Evolutionary conservation across 2,797 vertebrate genomes (phyloP).

Genomic region (Psittacula echo): DNA sequence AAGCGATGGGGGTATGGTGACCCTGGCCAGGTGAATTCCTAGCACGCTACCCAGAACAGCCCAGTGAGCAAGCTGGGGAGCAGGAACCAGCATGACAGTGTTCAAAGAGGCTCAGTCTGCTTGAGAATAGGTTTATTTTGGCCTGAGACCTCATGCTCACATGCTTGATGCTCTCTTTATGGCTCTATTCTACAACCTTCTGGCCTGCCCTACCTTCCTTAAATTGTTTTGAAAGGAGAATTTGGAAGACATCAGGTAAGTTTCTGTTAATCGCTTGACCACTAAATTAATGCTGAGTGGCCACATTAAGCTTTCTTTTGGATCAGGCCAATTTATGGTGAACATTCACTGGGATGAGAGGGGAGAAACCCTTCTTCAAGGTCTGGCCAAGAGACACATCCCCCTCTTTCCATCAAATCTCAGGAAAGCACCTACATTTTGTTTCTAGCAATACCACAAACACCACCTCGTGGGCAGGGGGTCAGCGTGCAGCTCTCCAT

Average conservation of each 20-base stretch:
- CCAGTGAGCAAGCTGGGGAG: background rate
- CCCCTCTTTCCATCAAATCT: background rate
- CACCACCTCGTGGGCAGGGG: accelerated
- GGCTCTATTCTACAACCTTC: background rate
- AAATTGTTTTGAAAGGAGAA: background rate
- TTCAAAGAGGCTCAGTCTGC: background rate
- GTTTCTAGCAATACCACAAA: background rate
- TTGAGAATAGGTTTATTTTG: background rate
- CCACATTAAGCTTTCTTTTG: background rate
- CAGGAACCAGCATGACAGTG: background rate
- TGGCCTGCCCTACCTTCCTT: background rate
- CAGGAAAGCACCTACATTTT: background rate
- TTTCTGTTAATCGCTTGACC: background rate
- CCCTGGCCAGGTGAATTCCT: background rate
- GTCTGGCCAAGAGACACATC: background rate
- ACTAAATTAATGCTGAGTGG: background rate
- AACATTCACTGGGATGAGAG: background rate
- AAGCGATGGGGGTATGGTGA: background rate
- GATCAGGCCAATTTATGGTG: background rate
- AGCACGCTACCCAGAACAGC: background rate
- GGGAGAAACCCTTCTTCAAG: background rate
- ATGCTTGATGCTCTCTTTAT: background rate
- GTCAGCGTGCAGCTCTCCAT: background rate
- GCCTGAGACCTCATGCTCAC: background rate
- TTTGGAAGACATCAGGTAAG: background rate